Percentiles rank a stretch among this genome's conserved stretches.
phyloP scores from a whole-genome alignment of 2,888 invertebrate genomes.

The Oligia strigilis region DNA sequence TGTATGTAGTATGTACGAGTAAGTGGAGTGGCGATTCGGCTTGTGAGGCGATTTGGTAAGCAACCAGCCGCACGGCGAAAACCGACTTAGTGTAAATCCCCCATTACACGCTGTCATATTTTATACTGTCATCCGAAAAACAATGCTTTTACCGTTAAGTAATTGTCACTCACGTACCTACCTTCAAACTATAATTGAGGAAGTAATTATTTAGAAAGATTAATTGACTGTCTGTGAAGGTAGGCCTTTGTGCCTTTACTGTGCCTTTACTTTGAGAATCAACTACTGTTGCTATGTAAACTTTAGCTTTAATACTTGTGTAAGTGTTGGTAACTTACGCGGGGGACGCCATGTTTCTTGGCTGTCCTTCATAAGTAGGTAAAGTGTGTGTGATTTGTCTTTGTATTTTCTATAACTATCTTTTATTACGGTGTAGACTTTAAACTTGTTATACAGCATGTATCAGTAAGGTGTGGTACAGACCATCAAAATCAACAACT shows the following conservation, averaged over 20 bases:
- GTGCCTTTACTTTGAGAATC: conserved; percentile 31
- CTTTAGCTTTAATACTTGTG: conserved; percentile 7
- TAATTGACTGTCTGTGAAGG: conserved; percentile 39
- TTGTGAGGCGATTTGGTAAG: not conserved
- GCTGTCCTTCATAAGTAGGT: not conserved
- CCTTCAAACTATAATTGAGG: conserved; percentile 22
- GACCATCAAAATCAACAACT: too few relatives aligned
- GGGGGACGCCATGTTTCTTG: not conserved
- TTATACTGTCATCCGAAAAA: conserved; percentile 20
- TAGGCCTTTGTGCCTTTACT: too few relatives aligned
- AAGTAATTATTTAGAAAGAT: conserved; percentile 46
- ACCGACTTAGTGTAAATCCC: not conserved
- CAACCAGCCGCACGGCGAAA: not conserved
- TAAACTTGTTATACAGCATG: not conserved
- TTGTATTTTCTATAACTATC: not conserved
- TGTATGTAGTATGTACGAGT: too few relatives aligned
- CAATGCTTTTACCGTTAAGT: conserved; percentile 47
- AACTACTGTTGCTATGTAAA: conserved; percentile 1
- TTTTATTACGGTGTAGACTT: not conserved
- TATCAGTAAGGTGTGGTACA: not conserved
- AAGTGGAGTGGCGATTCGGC: not conserved
- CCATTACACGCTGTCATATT: conserved; percentile 3
- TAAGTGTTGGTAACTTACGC: not conserved
- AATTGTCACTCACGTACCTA: conserved; percentile 30
- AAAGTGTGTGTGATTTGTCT: not conserved